These are phyloP conservation scores for Xanthorhoe designata DNA, from an alignment of 2,888 invertebrate genomes.

Conservation along the genomic window DNA sequence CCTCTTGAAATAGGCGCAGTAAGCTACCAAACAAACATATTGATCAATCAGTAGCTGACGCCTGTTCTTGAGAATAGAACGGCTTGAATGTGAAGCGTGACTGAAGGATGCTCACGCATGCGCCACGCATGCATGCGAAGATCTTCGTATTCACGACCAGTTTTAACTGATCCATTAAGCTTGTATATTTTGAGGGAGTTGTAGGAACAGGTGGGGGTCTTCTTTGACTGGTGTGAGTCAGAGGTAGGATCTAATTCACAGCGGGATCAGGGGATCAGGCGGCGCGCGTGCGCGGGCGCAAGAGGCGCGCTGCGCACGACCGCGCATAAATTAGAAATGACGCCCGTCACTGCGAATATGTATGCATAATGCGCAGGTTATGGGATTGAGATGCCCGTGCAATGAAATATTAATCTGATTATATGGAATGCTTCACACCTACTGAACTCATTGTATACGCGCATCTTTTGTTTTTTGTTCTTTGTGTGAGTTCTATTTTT, in stretches of 20 bases:
- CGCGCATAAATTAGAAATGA: conserved; percentile 74
- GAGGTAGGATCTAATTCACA: conserved; percentile 67
- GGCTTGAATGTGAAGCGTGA: conserved; percentile 61
- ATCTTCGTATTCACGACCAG: conserved; percentile 50
- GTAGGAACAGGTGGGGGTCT: conserved; percentile 41
- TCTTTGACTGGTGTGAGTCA: conserved; percentile 45
- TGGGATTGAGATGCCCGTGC: conserved; percentile 42
- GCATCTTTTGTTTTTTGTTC: background rate
- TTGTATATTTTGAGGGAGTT: conserved; percentile 18
- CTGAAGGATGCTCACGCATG: conserved; percentile 63
- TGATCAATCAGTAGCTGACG: conserved; percentile 63
- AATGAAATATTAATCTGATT: conserved; percentile 36
- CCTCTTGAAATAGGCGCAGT: conserved; percentile 20
- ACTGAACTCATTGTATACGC: conserved; percentile 2
- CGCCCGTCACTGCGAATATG: conserved; percentile 50
- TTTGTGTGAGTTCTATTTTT: background rate
- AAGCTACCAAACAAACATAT: conserved; percentile 50
- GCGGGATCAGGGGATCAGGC: conserved; percentile 67
- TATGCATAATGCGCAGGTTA: conserved; percentile 41
- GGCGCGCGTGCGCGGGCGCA: conserved; percentile 51
- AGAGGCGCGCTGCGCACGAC: conserved; percentile 69
- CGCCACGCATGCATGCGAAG: conserved; percentile 61
- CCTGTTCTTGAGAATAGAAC: conserved; percentile 52
- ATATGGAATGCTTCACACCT: conserved; percentile 27
- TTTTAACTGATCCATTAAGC: conserved; percentile 39